phyloP scores from a whole-genome alignment of 2,113 vertebrate genomes.

The Hyperopisus bebe region DNA sequence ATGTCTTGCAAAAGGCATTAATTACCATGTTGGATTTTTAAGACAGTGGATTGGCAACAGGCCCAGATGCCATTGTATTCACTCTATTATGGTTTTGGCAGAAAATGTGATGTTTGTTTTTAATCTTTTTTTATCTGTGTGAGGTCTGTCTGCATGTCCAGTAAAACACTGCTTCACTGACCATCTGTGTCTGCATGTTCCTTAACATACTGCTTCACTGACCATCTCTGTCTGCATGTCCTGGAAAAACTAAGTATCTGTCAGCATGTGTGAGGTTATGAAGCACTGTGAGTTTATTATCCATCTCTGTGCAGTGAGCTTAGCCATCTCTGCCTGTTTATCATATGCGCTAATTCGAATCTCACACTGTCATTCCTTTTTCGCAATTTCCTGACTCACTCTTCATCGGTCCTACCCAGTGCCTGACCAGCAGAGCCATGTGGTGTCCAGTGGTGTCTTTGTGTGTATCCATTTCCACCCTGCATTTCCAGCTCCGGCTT shows the following conservation, averaged over 20 bases:
- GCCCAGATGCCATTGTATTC: not conserved
- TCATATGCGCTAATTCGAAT: not conserved
- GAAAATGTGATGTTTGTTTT: not conserved
- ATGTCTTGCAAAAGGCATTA: not conserved
- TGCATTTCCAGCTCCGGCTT: slow-evolving; percentile 3
- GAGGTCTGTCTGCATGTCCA: not conserved
- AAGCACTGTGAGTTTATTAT: not conserved
- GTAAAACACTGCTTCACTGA: not conserved
- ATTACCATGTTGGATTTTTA: not conserved
- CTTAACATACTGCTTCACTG: not conserved
- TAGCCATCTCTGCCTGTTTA: not conserved
- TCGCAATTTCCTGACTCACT: not conserved
- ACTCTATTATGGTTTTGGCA: not conserved
- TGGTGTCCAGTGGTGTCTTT: slow-evolving; percentile 3
- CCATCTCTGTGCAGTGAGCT: not conserved
- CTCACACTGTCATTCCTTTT: not conserved
- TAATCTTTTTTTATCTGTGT: not conserved
- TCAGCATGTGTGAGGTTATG: not conserved
- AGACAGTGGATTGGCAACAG: not conserved
- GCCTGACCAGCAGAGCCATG: not conserved
- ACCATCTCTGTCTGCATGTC: not conserved
- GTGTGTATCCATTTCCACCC: not conserved
- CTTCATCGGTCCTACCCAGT: not conserved
- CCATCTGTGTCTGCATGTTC: slow-evolving; percentile 3
- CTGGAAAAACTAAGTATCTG: not conserved